Conservation (phyloP, 1,140 invertebrate species). For the Ctenoplectra terminalis region DNA sequence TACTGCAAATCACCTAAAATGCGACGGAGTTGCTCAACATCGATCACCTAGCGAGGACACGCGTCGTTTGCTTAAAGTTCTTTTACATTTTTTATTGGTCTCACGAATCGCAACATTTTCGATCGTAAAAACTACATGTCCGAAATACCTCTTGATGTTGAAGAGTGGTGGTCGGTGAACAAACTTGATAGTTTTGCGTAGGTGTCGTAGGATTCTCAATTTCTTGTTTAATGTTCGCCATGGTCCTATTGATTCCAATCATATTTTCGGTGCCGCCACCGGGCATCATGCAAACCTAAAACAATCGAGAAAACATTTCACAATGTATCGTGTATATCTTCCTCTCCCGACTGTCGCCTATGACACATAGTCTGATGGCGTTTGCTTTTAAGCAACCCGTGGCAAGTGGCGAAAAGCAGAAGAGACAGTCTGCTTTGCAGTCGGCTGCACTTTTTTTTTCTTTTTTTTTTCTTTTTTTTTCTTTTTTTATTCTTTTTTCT, state of each 20-base stretch:
- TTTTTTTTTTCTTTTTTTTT: constrained; percentile 63
- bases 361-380: background rate
- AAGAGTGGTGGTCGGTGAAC: constrained; percentile 84
- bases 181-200: constrained; percentile 84
- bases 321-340: no score
- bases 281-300: constrained; percentile 86
- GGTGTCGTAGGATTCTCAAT: constrained; percentile 80
- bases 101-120: constrained; percentile 4
- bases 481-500: background rate
- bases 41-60: background rate
- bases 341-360: background rate
- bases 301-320: constrained; percentile 30
- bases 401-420: constrained; percentile 19
- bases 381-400: constrained; percentile 4
- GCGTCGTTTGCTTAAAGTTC: background rate
- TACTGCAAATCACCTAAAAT: constrained; percentile 78
- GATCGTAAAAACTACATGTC: background rate
- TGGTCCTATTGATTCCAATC: constrained; percentile 79
- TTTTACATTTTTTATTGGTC: background rate
- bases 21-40: background rate
- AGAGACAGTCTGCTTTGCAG: constrained; percentile 49
- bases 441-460: constrained; percentile 74
- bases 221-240: constrained; percentile 85
- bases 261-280: constrained; percentile 78
- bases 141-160: constrained; percentile 78